Evolutionary conservation across 2,888 invertebrate genomes (phyloP).

Genomic region (Pharmacophagus antenor): DNA sequence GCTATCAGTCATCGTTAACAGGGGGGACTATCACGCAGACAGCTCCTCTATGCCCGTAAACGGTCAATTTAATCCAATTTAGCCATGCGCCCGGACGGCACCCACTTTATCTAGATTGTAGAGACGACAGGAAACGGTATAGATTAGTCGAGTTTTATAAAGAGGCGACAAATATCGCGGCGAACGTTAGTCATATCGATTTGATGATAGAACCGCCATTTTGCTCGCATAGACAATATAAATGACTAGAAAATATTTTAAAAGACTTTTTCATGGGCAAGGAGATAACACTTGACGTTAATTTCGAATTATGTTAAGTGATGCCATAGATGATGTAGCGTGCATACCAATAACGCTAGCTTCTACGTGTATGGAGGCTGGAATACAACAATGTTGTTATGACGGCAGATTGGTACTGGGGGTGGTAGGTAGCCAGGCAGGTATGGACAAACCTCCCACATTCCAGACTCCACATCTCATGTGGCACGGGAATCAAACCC

Average conservation of each 20-base stretch:
- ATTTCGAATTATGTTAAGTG: too few species aligned
- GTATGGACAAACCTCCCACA: too few species aligned
- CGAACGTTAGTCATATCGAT: neutral
- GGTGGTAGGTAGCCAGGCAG: too few species aligned
- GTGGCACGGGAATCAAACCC: too few species aligned
- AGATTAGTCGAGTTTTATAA: constrained; percentile 47
- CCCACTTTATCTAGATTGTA: constrained; percentile 60
- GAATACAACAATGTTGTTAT: too few species aligned
- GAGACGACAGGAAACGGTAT: constrained; percentile 57
- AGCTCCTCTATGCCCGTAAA: constrained; percentile 44
- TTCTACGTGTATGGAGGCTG: too few species aligned
- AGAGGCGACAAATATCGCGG: constrained; percentile 9
- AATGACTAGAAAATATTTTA: neutral
- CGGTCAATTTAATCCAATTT: constrained; percentile 74
- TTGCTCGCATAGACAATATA: neutral
- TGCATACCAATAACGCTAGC: too few species aligned
- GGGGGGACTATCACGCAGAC: constrained; percentile 50
- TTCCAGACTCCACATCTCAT: too few species aligned
- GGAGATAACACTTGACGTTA: too few species aligned
- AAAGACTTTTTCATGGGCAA: neutral
- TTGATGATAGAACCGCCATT: neutral
- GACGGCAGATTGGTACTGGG: too few species aligned
- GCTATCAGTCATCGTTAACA: constrained; percentile 59
- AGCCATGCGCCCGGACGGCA: constrained; percentile 43
- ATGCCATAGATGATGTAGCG: too few species aligned